phyloP scores from a whole-genome alignment of 2,113 vertebrate genomes.

The Amblyornis subalaris region DNA sequence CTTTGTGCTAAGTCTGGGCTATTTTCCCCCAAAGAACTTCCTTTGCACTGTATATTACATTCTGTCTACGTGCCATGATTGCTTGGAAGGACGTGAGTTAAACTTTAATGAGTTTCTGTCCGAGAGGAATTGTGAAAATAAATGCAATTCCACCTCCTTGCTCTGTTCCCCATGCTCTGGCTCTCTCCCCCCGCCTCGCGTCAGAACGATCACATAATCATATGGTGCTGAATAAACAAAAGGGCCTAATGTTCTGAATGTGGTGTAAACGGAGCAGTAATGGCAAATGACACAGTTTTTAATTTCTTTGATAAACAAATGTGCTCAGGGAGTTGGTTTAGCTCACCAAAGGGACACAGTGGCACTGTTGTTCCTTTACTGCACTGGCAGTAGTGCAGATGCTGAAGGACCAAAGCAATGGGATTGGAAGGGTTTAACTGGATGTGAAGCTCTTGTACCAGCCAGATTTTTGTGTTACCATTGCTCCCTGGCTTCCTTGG shows the following conservation, averaged over 20 bases:
- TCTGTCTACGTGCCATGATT: background rate
- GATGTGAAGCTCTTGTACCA: background rate
- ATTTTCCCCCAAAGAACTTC: background rate
- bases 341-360: background rate
- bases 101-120: slow-evolving; percentile 39
- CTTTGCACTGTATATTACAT: background rate
- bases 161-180: background rate
- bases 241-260: background rate
- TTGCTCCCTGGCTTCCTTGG: background rate
- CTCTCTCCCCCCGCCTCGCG: fast-evolving
- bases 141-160: background rate
- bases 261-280: background rate
- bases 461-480: background rate
- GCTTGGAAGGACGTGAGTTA: background rate
- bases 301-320: background rate
- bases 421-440: background rate
- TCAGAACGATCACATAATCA: background rate
- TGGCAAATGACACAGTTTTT: background rate
- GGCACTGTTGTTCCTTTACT: background rate
- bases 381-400: fast-evolving
- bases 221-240: slow-evolving; percentile 39
- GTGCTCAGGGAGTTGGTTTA: background rate
- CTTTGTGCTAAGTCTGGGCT: background rate
- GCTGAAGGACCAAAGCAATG: background rate
- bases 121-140: background rate